Conservation (phyloP, 1,140 invertebrate species). For the Anagrus nilaparvatae region DNA sequence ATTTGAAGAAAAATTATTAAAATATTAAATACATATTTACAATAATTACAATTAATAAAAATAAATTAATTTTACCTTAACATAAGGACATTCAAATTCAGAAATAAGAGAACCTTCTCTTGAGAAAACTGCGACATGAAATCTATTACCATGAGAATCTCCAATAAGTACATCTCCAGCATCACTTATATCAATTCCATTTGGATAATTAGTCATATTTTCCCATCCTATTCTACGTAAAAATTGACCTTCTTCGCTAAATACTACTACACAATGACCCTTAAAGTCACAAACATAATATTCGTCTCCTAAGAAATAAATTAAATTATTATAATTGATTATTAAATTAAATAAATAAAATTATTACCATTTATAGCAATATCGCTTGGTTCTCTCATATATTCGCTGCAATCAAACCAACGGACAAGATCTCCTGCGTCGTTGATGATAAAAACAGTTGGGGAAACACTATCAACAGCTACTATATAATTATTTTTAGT, state of each 20-base stretch:
- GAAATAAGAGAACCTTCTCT: slow-evolving; percentile 76
- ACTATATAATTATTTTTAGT: slow-evolving; percentile 84
- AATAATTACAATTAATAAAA: slow-evolving; percentile 7
- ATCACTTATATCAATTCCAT: slow-evolving; percentile 93
- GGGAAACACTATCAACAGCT: slow-evolving; percentile 90
- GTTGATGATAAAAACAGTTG: slow-evolving; percentile 88
- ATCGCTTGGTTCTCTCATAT: slow-evolving; percentile 93
- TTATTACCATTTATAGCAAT: slow-evolving; percentile 76
- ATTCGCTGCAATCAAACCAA: slow-evolving; percentile 95
- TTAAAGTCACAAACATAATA: slow-evolving; percentile 98
- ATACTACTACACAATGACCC: slow-evolving; percentile 94
- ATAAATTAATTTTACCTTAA: slow-evolving; percentile 58
- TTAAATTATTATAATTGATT: neutral
- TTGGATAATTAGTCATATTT: slow-evolving; percentile 91
- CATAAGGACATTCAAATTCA: slow-evolving; percentile 92
- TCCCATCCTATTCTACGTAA: slow-evolving; percentile 87
- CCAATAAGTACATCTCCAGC: slow-evolving; percentile 91
- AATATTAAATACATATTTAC: neutral
- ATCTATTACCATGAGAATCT: slow-evolving; percentile 95
- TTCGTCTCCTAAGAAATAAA: slow-evolving; percentile 62
- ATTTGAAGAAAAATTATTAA: no score
- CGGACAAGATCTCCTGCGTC: slow-evolving; percentile 80
- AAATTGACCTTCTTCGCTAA: slow-evolving; percentile 83
- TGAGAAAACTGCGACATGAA: slow-evolving; percentile 89
- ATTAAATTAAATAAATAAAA: slow-evolving; percentile 3